Percentiles rank a stretch among this genome's conserved stretches.
Evolutionary conservation across 2,113 vertebrate genomes (phyloP).

Genomic region (Leptosomus discolor): DNA sequence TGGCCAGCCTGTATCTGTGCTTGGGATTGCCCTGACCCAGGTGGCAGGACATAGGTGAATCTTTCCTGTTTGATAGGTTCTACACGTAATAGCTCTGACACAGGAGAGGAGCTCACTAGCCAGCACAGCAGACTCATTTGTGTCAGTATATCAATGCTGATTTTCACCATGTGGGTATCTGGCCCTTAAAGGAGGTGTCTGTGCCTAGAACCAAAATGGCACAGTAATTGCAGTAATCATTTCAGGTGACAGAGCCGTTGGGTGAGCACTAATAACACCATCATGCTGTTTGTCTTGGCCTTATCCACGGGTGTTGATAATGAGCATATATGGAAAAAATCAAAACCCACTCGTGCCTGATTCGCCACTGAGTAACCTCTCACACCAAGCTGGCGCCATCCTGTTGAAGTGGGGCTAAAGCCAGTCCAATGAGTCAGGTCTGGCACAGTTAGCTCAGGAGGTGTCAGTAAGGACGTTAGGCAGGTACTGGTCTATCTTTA

Average conservation of each 20-base stretch:
- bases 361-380: background rate
- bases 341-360: rapidly evolving
- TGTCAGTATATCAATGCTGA: background rate
- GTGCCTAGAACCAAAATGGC: background rate
- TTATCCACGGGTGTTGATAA: background rate
- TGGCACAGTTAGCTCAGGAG: background rate
- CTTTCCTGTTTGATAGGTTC: background rate
- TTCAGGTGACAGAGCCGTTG: background rate
- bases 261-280: background rate
- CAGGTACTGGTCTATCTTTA: background rate
- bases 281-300: background rate
- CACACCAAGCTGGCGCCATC: background rate
- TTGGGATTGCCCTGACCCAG: too few species aligned
- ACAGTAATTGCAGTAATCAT: background rate
- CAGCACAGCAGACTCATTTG: background rate
- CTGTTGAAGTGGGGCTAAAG: background rate
- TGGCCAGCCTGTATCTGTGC: too few species aligned
- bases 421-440: background rate
- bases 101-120: background rate
- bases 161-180: background rate
- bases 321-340: rapidly evolving
- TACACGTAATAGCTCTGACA: rapidly evolving
- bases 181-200: background rate
- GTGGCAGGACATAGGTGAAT: background rate
- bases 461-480: background rate